Conservation (phyloP, 1,140 invertebrate genomes). For the Hyphantria cunea region DNA sequence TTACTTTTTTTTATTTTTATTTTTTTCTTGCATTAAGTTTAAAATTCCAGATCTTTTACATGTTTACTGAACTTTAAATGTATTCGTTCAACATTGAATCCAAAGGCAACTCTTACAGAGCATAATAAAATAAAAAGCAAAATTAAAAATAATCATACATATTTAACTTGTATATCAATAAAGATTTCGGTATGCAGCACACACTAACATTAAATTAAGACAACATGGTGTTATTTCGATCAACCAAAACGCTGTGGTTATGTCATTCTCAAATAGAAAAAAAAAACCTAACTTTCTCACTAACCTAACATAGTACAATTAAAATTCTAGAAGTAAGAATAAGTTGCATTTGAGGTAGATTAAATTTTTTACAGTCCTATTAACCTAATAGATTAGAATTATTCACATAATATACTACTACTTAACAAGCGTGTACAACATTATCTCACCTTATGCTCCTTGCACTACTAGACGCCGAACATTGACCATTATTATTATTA, state of each 20-base stretch:
- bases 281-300: conserved; percentile 64
- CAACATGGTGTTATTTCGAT: conserved; percentile 45
- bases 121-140: conserved; percentile 48
- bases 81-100: conserved; percentile 27
- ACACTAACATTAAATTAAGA: conserved; percentile 65
- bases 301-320: conserved; percentile 73
- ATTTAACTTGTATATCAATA: conserved; percentile 51
- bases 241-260: conserved; percentile 43
- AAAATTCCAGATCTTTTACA: conserved; percentile 39
- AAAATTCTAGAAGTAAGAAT: conserved; percentile 75
- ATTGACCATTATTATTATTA: conserved; percentile 40
- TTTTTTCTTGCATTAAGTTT: conserved; percentile 32
- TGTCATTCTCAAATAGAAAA: conserved; percentile 66
- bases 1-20: conserved; percentile 34
- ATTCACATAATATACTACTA: conserved; percentile 70
- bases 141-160: conserved; percentile 49
- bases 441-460: conserved; percentile 55
- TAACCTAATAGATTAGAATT: conserved; percentile 78
- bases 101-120: conserved; percentile 37
- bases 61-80: conserved; percentile 25
- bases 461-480: conserved; percentile 62
- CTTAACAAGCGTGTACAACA: conserved; percentile 66
- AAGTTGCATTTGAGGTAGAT: conserved; percentile 80
- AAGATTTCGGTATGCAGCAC: conserved; percentile 66
- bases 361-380: conserved; percentile 81